phyloP scores from a whole-genome alignment of 1,140 invertebrate genomes.

The Trachymyrmex cornetzi region DNA sequence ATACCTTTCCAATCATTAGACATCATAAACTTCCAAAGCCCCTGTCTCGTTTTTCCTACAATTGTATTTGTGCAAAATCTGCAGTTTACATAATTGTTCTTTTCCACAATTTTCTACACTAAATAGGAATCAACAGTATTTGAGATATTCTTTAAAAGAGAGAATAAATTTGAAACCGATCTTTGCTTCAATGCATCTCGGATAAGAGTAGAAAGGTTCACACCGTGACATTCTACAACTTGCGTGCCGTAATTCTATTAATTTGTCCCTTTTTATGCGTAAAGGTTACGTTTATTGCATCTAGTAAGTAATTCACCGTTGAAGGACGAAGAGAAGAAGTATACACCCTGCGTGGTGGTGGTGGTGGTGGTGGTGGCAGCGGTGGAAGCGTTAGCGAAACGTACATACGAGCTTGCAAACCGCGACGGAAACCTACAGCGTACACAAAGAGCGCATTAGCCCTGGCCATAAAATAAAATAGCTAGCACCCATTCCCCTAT shows the following conservation, averaged over 20 bases:
- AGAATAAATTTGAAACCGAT: background rate
- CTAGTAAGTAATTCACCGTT: slow-evolving; percentile 11
- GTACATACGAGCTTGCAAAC: slow-evolving; percentile 76
- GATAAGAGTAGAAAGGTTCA: background rate
- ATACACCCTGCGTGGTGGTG: background rate
- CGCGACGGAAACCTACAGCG: slow-evolving; percentile 85
- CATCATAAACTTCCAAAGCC: background rate
- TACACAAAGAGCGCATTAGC: slow-evolving; percentile 87
- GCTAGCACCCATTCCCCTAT: slow-evolving; percentile 74
- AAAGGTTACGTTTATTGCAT: background rate
- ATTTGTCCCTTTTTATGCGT: background rate
- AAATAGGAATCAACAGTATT: background rate
- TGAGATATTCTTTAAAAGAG: background rate
- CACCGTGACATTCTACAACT: background rate
- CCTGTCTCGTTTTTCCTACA: background rate
- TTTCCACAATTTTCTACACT: background rate
- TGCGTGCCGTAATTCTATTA: background rate
- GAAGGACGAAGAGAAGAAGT: background rate
- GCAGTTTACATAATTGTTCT: background rate
- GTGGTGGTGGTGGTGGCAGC: background rate
- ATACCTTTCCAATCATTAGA: background rate
- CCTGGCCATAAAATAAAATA: slow-evolving; percentile 86
- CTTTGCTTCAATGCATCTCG: background rate
- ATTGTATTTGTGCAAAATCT: background rate
- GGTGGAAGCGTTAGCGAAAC: slow-evolving; percentile 76